These are phyloP conservation scores for Lithobates sylvaticus DNA, from an alignment of 2,797 vertebrate species.

Conservation along the genomic window DNA sequence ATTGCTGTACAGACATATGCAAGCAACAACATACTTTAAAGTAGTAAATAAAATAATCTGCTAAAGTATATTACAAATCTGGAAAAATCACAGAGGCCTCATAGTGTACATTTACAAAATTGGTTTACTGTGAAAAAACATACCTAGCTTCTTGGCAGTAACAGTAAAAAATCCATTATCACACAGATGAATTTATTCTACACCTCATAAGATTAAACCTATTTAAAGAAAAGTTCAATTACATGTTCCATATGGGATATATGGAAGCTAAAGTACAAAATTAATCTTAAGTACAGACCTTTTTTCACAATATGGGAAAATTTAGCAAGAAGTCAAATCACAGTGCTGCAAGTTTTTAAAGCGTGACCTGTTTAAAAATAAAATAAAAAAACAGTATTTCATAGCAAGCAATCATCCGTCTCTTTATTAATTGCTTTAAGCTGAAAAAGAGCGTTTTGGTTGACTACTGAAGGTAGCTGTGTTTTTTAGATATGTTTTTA, in stretches of 20 bases:
- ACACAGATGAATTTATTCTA: background rate
- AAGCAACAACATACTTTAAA: too few species aligned
- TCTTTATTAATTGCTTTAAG: too few species aligned
- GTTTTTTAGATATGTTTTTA: too few species aligned
- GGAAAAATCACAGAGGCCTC: background rate
- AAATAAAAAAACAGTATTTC: background rate
- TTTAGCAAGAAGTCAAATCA: background rate
- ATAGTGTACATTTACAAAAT: background rate
- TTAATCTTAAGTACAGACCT: background rate
- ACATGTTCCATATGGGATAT: background rate
- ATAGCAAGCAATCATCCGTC: background rate
- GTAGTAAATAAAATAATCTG: background rate
- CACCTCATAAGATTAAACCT: background rate
- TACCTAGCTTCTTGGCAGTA: background rate
- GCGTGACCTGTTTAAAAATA: background rate
- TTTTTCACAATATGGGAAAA: background rate
- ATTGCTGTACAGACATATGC: too few species aligned
- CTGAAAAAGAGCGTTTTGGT: background rate
- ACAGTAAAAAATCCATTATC: background rate
- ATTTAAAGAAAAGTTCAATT: background rate
- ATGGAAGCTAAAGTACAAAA: background rate
- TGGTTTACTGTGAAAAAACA: background rate
- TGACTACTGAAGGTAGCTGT: too few species aligned
- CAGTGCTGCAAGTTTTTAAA: background rate
- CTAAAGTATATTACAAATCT: background rate